phyloP scores from a whole-genome alignment of 2,113 vertebrate genomes.

The Rhynchomys soricoides region DNA sequence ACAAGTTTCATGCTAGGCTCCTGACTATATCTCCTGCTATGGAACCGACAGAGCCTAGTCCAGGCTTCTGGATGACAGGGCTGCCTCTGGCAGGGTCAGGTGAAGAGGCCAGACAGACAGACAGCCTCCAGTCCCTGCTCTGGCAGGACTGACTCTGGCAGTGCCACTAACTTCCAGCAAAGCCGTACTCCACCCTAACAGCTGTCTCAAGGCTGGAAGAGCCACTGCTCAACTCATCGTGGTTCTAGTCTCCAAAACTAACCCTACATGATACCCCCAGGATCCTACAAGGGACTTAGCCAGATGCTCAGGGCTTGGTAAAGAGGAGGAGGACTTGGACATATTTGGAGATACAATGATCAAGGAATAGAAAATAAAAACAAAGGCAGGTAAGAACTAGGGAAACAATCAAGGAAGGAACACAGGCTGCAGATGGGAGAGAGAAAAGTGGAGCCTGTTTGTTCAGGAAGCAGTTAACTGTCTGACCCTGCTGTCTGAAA shows the following conservation, averaged over 20 bases:
- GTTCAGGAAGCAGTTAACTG: not conserved
- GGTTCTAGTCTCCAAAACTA: not conserved
- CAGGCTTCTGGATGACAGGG: not conserved
- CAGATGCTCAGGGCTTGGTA: not conserved
- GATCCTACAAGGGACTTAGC: not conserved
- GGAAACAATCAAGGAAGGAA: not conserved
- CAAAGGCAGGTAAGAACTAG: not conserved
- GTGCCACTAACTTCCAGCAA: not conserved
- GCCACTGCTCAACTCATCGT: not conserved
- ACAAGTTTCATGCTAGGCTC: not conserved
- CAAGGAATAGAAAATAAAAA: not conserved
- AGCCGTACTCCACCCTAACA: not conserved
- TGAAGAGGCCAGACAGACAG: not conserved
- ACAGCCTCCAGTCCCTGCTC: not conserved
- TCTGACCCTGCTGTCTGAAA: conserved; percentile 11
- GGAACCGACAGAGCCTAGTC: not conserved
- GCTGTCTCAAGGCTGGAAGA: not conserved
- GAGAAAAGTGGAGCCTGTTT: not conserved
- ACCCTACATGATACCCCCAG: not conserved
- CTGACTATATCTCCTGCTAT: not conserved
- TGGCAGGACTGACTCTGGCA: not conserved
- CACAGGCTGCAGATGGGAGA: not conserved
- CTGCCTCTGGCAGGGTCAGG: not conserved
- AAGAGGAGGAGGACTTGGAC: not conserved
- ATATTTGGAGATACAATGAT: not conserved